These are phyloP conservation scores for Thunnus thynnus DNA, from an alignment of 2,113 vertebrate species.

Conservation along the genomic window DNA sequence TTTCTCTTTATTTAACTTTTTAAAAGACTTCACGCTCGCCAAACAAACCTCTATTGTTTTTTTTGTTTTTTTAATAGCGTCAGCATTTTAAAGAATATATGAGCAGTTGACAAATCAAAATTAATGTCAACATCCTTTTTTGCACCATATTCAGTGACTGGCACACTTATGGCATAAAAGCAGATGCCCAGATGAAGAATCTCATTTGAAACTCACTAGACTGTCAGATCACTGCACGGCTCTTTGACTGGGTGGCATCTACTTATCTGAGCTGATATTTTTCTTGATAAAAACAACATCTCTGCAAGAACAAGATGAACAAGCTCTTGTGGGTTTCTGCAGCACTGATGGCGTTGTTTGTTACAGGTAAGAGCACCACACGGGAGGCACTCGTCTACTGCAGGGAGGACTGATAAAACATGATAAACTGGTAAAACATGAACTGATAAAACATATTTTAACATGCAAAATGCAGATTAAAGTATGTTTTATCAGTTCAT, in stretches of 20 bases:
- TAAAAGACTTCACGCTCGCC: neutral
- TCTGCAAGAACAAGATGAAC: slow-evolving; percentile 21
- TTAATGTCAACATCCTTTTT: neutral
- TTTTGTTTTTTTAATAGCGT: neutral
- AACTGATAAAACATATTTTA: no score
- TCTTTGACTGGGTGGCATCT: neutral
- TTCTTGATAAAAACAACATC: neutral
- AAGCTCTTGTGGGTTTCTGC: slow-evolving; percentile 24
- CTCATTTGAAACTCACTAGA: neutral
- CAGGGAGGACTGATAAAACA: no score
- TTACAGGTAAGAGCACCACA: slow-evolving; percentile 44
- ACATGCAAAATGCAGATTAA: no score
- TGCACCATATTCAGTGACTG: no score
- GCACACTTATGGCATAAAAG: slow-evolving; percentile 27
- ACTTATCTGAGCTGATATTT: neutral
- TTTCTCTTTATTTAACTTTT: slow-evolving; percentile 14
- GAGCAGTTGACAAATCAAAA: neutral
- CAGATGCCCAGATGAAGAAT: neutral
- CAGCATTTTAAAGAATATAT: neutral
- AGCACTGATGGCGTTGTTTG: slow-evolving; percentile 24
- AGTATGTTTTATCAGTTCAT: no score
- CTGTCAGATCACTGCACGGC: neutral
- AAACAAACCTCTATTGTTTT: slow-evolving; percentile 23
- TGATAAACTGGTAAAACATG: no score
- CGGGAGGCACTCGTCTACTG: neutral